Evolutionary conservation across 1,140 invertebrate genomes (phyloP), one percentile per base, ranked within the genome.

Genomic region (Conus ventricosus): DNA sequence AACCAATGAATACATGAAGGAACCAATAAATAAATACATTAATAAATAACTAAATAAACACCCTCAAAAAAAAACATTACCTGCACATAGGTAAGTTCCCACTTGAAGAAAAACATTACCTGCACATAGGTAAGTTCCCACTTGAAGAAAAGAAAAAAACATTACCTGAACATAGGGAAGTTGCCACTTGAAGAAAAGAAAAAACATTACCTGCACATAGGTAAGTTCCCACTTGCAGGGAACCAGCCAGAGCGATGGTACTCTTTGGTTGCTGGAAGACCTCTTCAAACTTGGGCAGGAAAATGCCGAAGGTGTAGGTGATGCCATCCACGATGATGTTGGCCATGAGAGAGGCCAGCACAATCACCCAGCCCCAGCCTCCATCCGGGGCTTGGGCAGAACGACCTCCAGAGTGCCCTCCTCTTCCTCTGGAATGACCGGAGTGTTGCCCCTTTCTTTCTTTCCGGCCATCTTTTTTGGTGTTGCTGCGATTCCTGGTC

Each of bases 281-380:
- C 6, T 97, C 95, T 17, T 98, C 95, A 93, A 99, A 97, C 92
- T 99, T 97, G 0, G 97, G 97, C 92, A 98, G 98, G 17, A 99
- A 96, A 0, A 99, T 95, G 0, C 98, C 98, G 95, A 99, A 99
- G 0, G 98, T 98, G 93, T 99, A 99, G 60, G 98, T 98, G 15
- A 99, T 97, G 39, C 98, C 98, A 94, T 99, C 98, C n/a, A 98
- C 98, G 90, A 99, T 98, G 51, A 99, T 96, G 94, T 98, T 98
- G 84, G 98, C 97, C 95, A 98, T 96, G 92, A 99, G 98, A 0
- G 98, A 97, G 0, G 98, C 96, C 6, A 97, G 94, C 0, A 99
- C 98, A 0, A 94, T 96, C 96, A 94, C 97, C 97, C 87, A 98
- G 96, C 93, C 98, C 96, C 88, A 98, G 51, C 97, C 98, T 54